Evolutionary conservation across 2,888 invertebrate species (phyloP).

Genomic region (Diachrysia chrysitis): DNA sequence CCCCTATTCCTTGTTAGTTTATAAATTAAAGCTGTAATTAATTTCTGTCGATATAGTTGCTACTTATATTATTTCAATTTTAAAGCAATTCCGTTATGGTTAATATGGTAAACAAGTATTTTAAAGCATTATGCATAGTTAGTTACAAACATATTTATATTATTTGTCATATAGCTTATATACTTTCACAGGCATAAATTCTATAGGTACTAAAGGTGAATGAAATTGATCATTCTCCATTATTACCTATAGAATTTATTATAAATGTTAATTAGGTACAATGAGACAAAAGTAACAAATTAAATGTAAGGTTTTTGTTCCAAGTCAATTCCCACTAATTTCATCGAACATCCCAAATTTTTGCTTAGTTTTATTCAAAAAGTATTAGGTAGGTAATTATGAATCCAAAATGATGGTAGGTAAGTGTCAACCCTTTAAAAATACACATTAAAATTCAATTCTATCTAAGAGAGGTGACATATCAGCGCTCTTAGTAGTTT

Average conservation of each 20-base stretch:
- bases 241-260: too few relatives aligned
- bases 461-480: slow-evolving; percentile 66
- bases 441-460: too few relatives aligned
- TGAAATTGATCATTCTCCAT: too few relatives aligned
- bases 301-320: not conserved
- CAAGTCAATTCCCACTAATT: not conserved
- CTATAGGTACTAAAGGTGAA: too few relatives aligned
- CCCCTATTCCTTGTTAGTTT: slow-evolving; percentile 33
- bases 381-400: too few relatives aligned
- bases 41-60: not conserved
- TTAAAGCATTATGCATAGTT: not conserved
- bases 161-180: not conserved
- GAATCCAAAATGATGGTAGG: too few relatives aligned
- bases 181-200: not conserved
- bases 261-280: too few relatives aligned
- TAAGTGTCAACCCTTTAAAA: too few relatives aligned
- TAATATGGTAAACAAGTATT: slow-evolving; percentile 12
- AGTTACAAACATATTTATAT: not conserved
- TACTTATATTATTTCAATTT: slow-evolving; percentile 14
- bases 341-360: too few relatives aligned
- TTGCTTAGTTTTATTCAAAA: too few relatives aligned
- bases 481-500: slow-evolving; percentile 44
- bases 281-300: too few relatives aligned
- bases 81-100: slow-evolving; percentile 11
- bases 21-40: slow-evolving; percentile 38